Conservation (phyloP, 2,888 invertebrate species). For the Branchipolynoe longqiensis region DNA sequence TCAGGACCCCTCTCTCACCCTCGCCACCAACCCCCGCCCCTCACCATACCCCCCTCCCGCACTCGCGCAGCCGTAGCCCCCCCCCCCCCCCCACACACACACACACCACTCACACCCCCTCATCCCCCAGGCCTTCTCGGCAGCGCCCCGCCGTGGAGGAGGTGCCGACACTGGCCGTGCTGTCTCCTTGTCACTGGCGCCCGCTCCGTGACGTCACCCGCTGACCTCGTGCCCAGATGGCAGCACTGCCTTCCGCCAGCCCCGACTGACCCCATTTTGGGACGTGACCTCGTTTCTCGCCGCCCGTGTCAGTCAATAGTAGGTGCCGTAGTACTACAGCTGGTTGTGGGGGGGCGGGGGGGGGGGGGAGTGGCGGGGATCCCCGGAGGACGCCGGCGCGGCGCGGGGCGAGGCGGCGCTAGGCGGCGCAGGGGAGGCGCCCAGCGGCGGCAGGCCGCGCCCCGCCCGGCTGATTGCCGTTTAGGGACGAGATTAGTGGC, state of each 20-base stretch:
- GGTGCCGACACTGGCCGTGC: constrained; percentile 40
- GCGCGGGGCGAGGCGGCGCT: not conserved
- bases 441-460: constrained; percentile 32
- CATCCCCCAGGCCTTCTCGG: constrained; percentile 5
- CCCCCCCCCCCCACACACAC: too few relatives aligned
- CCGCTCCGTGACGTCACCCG: constrained; percentile 49
- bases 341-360: too few relatives aligned
- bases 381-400: constrained; percentile 34
- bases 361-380: not conserved
- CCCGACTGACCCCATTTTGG: constrained; percentile 56
- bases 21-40: too few relatives aligned
- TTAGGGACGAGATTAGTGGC: constrained; percentile 54
- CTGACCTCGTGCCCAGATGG: constrained; percentile 56
- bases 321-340: constrained; percentile 33
- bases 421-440: constrained; percentile 8
- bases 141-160: not conserved
- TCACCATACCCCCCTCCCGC: too few relatives aligned
- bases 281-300: constrained; percentile 55
- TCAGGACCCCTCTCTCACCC: too few relatives aligned
- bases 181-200: constrained; percentile 40
- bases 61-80: too few relatives aligned
- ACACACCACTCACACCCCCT: too few relatives aligned
- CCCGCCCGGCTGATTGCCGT: constrained; percentile 53
- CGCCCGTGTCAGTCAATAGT: constrained; percentile 52
- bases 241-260: constrained; percentile 48